Percentiles rank a stretch among this genome's conserved stretches.
Evolutionary conservation across 2,797 vertebrate species (phyloP).

Genomic region (Myotis planiceps): DNA sequence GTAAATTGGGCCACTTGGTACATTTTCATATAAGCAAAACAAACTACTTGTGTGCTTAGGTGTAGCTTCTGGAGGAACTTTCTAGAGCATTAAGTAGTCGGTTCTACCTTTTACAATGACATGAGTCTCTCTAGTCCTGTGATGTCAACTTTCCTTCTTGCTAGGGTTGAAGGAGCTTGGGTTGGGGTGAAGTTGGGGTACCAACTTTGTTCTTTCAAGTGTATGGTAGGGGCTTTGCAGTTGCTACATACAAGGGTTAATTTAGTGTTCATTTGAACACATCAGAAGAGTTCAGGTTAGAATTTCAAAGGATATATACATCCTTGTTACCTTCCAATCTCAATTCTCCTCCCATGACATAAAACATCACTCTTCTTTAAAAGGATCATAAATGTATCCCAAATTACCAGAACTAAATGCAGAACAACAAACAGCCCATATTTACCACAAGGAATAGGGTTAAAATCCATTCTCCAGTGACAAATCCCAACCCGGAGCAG

Average conservation of each 20-base stretch:
- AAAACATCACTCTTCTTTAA: conserved; percentile 20
- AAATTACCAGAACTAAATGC: not conserved
- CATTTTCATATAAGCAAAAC: not conserved
- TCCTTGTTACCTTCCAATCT: not conserved
- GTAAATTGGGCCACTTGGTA: not conserved
- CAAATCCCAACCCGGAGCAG: conserved; percentile 77
- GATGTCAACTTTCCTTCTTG: not conserved
- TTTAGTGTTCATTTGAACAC: not conserved
- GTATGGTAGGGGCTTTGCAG: not conserved
- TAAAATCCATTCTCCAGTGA: conserved; percentile 73
- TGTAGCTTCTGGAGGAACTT: not conserved
- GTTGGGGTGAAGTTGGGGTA: not conserved
- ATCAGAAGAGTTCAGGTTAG: not conserved
- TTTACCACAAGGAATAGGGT: conserved; percentile 57
- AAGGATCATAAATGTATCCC: not conserved
- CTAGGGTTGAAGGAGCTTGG: not conserved
- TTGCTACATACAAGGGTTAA: not conserved
- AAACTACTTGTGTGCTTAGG: not conserved
- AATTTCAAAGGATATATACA: conserved; percentile 42
- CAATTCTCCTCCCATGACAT: not conserved
- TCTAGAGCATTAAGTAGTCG: not conserved
- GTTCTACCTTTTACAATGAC: not conserved
- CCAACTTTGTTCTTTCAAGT: not conserved
- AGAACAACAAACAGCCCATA: conserved; percentile 41
- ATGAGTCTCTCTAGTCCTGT: not conserved